phyloP scores from a whole-genome alignment of 2,797 vertebrate species.

The Myotis vivesi region DNA sequence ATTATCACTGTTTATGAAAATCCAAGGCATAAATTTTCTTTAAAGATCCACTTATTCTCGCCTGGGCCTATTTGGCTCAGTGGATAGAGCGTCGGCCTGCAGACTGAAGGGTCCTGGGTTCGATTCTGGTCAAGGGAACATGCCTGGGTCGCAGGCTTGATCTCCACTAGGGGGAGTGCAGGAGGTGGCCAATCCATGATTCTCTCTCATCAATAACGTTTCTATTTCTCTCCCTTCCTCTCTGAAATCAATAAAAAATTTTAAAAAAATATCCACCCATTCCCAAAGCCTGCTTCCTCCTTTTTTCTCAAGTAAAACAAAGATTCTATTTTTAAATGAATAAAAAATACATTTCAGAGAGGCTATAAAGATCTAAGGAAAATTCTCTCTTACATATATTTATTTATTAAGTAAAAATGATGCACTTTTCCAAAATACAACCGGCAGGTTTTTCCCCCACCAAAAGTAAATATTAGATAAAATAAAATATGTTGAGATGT shows the following conservation, averaged over 20 bases:
- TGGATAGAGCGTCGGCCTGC: too few relatives aligned
- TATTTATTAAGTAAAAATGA: neutral
- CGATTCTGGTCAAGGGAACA: too few relatives aligned
- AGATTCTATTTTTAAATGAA: conserved; percentile 35
- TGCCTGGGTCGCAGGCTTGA: too few relatives aligned
- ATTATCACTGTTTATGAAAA: neutral
- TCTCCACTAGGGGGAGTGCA: too few relatives aligned
- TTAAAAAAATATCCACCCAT: neutral
- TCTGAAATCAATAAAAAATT: too few relatives aligned
- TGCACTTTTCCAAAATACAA: neutral
- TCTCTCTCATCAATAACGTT: too few relatives aligned
- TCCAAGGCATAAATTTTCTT: neutral
- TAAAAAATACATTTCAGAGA: neutral
- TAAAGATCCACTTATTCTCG: neutral
- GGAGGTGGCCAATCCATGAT: too few relatives aligned
- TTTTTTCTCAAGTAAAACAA: conserved; percentile 26
- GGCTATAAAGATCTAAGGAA: neutral
- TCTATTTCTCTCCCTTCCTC: too few relatives aligned
- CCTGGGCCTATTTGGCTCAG: too few relatives aligned
- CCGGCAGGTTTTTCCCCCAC: neutral
- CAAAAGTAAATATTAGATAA: neutral
- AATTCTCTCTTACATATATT: neutral
- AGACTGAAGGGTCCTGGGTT: too few relatives aligned
- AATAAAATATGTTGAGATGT: neutral
- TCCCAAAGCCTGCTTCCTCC: neutral